Percentiles rank a stretch among this genome's conserved stretches.
phyloP scores from a whole-genome alignment of 2,113 vertebrate species.

The Manacus vitellinus region DNA sequence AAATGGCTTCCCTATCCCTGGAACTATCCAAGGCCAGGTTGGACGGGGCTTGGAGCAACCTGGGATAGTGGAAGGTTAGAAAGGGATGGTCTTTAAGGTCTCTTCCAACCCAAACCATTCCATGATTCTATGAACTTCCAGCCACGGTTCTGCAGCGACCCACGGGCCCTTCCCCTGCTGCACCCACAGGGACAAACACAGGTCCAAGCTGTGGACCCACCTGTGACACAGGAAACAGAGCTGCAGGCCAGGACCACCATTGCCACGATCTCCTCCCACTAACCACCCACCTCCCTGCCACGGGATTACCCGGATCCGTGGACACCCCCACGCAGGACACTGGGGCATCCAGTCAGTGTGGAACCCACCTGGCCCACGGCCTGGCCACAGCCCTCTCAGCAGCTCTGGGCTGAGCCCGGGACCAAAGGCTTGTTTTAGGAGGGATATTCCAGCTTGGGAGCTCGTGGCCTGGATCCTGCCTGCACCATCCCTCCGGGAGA shows the following conservation, averaged over 20 bases:
- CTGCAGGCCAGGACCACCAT: not conserved
- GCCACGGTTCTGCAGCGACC: fast-evolving
- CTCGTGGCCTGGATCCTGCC: not conserved
- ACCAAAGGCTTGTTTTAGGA: not conserved
- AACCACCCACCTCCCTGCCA: not conserved
- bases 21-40: not conserved
- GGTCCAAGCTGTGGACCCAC: not conserved
- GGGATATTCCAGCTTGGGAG: not conserved
- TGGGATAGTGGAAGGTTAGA: not conserved
- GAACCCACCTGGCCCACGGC: fast-evolving
- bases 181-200: fast-evolving
- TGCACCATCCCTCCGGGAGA: not conserved
- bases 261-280: not conserved
- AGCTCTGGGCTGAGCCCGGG: fast-evolving
- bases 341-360: not conserved
- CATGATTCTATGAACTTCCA: not conserved
- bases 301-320: fast-evolving
- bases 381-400: not conserved
- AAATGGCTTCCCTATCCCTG: not conserved
- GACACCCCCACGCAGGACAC: fast-evolving
- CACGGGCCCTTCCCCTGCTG: not conserved
- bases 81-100: not conserved
- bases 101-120: not conserved
- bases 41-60: not conserved
- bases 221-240: too few relatives aligned